Evolutionary conservation across 2,113 vertebrate species (phyloP).

Genomic region (Candoia aspera): DNA sequence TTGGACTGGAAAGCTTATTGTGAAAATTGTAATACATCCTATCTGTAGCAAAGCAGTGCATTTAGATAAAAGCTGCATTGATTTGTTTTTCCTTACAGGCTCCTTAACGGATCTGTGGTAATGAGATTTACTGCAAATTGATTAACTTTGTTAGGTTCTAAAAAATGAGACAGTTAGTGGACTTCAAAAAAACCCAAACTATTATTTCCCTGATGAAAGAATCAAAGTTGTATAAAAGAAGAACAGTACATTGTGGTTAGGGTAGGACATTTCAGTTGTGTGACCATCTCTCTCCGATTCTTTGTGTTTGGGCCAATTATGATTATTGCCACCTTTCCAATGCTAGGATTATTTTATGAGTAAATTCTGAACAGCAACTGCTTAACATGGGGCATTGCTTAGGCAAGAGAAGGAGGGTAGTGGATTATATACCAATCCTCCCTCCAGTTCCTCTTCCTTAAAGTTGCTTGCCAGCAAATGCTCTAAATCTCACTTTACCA

Average conservation of each 20-base stretch:
- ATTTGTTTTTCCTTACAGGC: conserved; percentile 24
- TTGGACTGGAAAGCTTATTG: conserved; percentile 27
- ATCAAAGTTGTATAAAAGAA: not conserved
- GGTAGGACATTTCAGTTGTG: not conserved
- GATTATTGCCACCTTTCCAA: not conserved
- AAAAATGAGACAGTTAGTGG: conserved; percentile 34
- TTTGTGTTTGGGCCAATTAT: not conserved
- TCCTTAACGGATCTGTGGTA: conserved; percentile 9
- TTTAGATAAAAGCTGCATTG: conserved; percentile 32
- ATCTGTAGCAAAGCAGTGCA: conserved; percentile 22
- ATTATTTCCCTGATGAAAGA: conserved; percentile 9
- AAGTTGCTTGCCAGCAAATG: not conserved
- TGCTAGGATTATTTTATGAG: no score
- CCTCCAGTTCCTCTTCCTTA: no score
- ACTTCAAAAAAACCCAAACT: not conserved
- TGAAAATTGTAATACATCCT: conserved; percentile 2
- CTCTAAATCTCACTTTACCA: not conserved
- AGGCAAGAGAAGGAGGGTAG: not conserved
- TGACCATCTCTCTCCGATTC: not conserved
- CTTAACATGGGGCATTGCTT: not conserved
- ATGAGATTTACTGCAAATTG: conserved; percentile 45
- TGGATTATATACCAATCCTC: not conserved
- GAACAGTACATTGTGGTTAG: not conserved
- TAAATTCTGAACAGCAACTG: not conserved
- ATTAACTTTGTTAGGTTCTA: conserved; percentile 29